phyloP scores from a whole-genome alignment of 2,888 invertebrate genomes.

The Drosophila gaucha region DNA sequence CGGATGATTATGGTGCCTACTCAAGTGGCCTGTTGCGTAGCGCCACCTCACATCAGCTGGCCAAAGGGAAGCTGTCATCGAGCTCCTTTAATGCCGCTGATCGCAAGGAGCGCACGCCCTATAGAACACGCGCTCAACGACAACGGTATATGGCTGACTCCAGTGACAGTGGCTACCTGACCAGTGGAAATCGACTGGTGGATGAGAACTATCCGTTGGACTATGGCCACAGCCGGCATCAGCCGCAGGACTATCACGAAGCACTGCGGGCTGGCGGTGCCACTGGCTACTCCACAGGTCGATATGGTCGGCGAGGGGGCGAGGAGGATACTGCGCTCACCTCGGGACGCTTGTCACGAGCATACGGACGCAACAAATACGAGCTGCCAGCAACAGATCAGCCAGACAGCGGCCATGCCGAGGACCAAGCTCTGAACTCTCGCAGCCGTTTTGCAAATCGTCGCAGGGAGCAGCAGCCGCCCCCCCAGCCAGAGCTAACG shows the following conservation, averaged over 20 bases:
- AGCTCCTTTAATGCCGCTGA: conserved; percentile 86
- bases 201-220: conserved; percentile 82
- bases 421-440: conserved; percentile 52
- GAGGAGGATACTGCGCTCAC: conserved; percentile 57
- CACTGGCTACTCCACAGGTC: conserved; percentile 65
- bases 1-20: conserved; percentile 85
- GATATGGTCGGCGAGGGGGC: conserved; percentile 72
- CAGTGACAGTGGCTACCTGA: conserved; percentile 82
- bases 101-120: conserved; percentile 85
- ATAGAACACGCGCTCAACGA: conserved; percentile 77
- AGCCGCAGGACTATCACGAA: conserved; percentile 81
- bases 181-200: conserved; percentile 68
- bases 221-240: conserved; percentile 73
- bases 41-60: conserved; percentile 90
- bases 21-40: conserved; percentile 87
- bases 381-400: conserved; percentile 42
- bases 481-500: conserved; percentile 67
- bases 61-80: conserved; percentile 85
- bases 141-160: conserved; percentile 81
- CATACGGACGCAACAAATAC: conserved; percentile 79
- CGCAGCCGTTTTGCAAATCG: conserved; percentile 81
- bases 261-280: conserved; percentile 74
- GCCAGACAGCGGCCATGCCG: conserved; percentile 39
- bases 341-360: conserved; percentile 47
- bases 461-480: conserved; percentile 55